Evolutionary conservation across 2,888 invertebrate genomes (phyloP).

Genomic region (Omphaloscelis lunosa): DNA sequence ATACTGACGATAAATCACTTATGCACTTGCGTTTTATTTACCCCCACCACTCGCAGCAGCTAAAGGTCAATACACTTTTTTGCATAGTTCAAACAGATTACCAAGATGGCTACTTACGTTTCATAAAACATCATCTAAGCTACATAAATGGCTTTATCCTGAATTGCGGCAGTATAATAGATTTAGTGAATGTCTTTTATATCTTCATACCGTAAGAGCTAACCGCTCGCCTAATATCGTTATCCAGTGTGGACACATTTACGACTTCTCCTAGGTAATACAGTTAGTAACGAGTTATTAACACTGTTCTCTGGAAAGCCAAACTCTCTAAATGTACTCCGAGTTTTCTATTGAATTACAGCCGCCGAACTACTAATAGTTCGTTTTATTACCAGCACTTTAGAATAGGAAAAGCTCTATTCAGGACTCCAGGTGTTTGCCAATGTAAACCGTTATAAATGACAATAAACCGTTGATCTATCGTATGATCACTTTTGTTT

Average conservation of each 20-base stretch:
- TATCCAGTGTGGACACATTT: conserved; percentile 52
- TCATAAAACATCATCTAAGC: not conserved
- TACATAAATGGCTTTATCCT: conserved; percentile 6
- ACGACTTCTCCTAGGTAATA: conserved; percentile 49
- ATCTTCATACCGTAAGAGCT: conserved; percentile 37
- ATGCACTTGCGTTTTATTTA: conserved; percentile 69
- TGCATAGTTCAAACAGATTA: not conserved
- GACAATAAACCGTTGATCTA: conserved; percentile 41
- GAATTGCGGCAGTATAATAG: conserved; percentile 19
- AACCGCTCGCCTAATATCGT: conserved; percentile 44
- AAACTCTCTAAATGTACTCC: conserved; percentile 37
- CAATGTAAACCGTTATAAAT: conserved; percentile 45
- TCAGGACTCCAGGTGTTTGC: conserved; percentile 51
- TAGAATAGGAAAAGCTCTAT: conserved; percentile 33
- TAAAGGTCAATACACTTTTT: conserved; percentile 26
- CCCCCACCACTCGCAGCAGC: conserved; percentile 53
- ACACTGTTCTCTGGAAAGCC: conserved; percentile 49
- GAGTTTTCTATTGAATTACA: conserved; percentile 40
- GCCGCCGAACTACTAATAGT: conserved; percentile 36
- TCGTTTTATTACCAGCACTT: conserved; percentile 32
- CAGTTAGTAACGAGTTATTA: conserved; percentile 50
- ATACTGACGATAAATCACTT: conserved; percentile 74
- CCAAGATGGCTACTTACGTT: not conserved
- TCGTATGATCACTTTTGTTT: conserved; percentile 57
- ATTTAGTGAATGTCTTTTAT: conserved; percentile 37